Conservation (phyloP, 2,888 invertebrate species). For the Boloria euphrosyne region DNA sequence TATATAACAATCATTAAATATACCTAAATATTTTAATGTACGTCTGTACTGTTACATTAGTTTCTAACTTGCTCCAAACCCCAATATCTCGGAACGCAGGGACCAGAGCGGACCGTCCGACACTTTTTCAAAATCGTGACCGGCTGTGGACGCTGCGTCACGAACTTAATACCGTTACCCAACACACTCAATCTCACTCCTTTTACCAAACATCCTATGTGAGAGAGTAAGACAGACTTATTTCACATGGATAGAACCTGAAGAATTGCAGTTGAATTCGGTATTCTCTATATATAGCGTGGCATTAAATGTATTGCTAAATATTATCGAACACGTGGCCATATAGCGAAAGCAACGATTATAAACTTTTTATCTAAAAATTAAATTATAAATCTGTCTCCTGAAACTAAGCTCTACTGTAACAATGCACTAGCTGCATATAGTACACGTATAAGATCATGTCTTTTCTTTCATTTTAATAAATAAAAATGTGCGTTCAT, state of each 20-base stretch:
- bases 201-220: conserved; percentile 45
- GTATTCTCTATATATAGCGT: conserved; percentile 20
- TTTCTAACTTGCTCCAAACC: conserved; percentile 51
- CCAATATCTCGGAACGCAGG: conserved; percentile 58
- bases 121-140: conserved; percentile 82
- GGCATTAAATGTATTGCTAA: conserved; percentile 18
- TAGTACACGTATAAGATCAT: no score
- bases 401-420: no score
- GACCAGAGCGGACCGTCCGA: conserved; percentile 62
- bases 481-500: no score
- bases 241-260: conserved; percentile 33
- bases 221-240: conserved; percentile 54
- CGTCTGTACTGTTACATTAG: background rate
- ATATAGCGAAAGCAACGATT: background rate
- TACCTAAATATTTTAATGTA: no score
- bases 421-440: no score
- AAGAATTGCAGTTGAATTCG: conserved; percentile 33
- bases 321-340: background rate
- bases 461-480: no score
- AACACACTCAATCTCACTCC: conserved; percentile 55
- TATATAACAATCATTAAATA: no score
- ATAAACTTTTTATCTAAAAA: no score
- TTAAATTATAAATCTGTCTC: no score
- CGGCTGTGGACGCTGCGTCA: conserved; percentile 69
- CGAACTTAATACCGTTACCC: conserved; percentile 75